A percentile compares a stretch with the other conserved stretches of the same genome.
Evolutionary conservation across 1,140 invertebrate genomes (phyloP).

Genomic region (Xylocopa sonorina): DNA sequence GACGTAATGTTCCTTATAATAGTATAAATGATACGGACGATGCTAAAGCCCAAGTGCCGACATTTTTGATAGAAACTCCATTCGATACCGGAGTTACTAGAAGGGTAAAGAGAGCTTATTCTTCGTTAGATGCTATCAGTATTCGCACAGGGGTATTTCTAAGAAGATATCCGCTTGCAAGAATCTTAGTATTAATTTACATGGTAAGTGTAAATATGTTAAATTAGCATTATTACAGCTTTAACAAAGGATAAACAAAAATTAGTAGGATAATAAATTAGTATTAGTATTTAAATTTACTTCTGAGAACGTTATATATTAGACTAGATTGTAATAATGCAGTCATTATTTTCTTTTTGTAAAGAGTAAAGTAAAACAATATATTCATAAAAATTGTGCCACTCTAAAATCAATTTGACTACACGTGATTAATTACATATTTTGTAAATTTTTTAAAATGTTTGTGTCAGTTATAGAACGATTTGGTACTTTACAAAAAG

Average conservation of each 20-base stretch:
- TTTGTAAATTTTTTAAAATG: too few species aligned
- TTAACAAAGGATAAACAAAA: not conserved
- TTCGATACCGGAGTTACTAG: conserved; percentile 90
- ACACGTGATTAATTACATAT: too few species aligned
- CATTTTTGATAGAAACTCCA: conserved; percentile 88
- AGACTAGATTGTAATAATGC: too few species aligned
- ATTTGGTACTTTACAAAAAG: not conserved
- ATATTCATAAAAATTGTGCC: too few species aligned
- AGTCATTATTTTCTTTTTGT: too few species aligned
- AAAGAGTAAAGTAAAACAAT: too few species aligned
- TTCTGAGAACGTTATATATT: too few species aligned
- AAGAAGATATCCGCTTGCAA: conserved; percentile 89
- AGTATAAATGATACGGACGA: conserved; percentile 87
- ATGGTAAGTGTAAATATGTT: conserved; percentile 81
- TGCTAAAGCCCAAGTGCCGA: conserved; percentile 87
- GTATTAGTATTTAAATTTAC: too few species aligned
- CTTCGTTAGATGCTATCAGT: conserved; percentile 89
- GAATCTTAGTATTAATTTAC: conserved; percentile 90
- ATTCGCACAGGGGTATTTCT: conserved; percentile 91
- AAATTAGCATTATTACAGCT: not conserved
- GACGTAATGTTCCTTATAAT: conserved; percentile 78
- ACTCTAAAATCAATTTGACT: too few species aligned
- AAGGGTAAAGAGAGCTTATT: conserved; percentile 90
- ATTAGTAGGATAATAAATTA: too few species aligned
- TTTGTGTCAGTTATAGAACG: too few species aligned